Base-by-base conservation (phyloP, 2,113 vertebrate species). In the Oenanthe melanoleuca region DNA sequence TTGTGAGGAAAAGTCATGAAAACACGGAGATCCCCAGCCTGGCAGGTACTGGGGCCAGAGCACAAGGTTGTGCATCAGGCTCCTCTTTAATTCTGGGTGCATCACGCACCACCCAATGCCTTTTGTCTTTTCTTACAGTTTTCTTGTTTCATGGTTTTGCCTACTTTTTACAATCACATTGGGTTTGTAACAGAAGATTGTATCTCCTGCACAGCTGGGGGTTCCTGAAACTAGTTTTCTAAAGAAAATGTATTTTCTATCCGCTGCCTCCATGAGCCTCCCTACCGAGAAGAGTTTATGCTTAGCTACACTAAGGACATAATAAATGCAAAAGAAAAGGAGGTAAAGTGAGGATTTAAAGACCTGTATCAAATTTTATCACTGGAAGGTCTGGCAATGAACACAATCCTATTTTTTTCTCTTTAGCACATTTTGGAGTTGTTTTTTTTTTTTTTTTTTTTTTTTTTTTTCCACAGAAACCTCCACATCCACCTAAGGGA, bases 171-270 rank as follows among this genome's bases (percentile, higher is more conserved):
- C 73, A 77, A 38, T 78, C 50, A 52, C 50, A 15, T 52, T 52
- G 50, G 50, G 50, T 52, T 52, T 26, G 50, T 52, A 52, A 52
- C 50, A 52, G 25, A 28, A 52, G 50, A 60, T 55, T 67, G 70
- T 42, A 94, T 89, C 86, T 96, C 63, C 86, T 65, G 93, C 95
- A 89, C 94, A 96, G 97, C 92, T 87, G 93, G 96, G 63, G 83
- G 80, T 34, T 96, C 63, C 88, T 19, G 2, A 61, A 95, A 70
- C 75, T 31, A 56, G 75, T 93, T 96, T 95, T 84, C 92, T 69
- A 84, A 92, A 86, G 85, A 94, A 96, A 95, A 97, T 66, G 70
- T 86, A 53, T 96, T 96, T 96, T 95, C 79, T 70, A 93, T 88
- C 91, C 85, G 61, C 47, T 85, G 92, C 61, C 37, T 95, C 93